A percentile compares a stretch with the other conserved stretches of the same genome.
phyloP scores from a whole-genome alignment of 2,113 vertebrate species.

The Cynopterus brachyotis region DNA sequence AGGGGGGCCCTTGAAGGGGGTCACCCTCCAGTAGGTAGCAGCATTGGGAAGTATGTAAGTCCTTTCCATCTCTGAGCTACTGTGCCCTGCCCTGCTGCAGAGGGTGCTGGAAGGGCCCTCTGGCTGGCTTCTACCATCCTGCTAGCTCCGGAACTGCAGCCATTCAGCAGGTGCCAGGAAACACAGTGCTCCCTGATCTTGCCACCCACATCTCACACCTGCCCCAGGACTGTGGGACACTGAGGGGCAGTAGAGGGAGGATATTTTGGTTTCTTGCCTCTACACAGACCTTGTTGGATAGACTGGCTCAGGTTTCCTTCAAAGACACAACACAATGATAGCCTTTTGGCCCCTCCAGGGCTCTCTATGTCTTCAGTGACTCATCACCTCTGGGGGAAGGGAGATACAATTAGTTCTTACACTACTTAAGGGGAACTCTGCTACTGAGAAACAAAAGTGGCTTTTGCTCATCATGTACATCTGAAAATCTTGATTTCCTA shows the following conservation, averaged over 20 bases:
- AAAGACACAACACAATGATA: slow-evolving; percentile 17
- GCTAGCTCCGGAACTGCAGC: background rate
- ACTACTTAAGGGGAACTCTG: background rate
- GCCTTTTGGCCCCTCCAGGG: background rate
- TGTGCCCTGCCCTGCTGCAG: background rate
- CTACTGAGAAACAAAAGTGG: background rate
- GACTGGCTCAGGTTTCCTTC: slow-evolving; percentile 38
- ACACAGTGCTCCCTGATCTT: background rate
- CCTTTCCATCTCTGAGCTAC: background rate
- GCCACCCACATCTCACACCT: background rate
- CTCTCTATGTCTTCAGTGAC: background rate
- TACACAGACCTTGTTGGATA: background rate
- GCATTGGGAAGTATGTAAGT: background rate
- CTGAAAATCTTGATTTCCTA: slow-evolving; percentile 42
- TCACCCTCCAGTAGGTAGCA: background rate
- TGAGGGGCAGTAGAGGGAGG: background rate
- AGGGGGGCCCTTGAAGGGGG: background rate
- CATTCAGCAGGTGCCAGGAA: slow-evolving; percentile 47
- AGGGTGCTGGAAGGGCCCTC: background rate
- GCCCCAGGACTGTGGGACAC: background rate
- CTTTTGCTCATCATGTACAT: slow-evolving; percentile 21
- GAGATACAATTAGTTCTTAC: background rate
- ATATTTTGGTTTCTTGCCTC: slow-evolving; percentile 26
- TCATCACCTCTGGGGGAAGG: background rate
- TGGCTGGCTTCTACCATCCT: background rate